phyloP scores from a whole-genome alignment of 2,113 vertebrate genomes.

The Lamprologus sp. region DNA sequence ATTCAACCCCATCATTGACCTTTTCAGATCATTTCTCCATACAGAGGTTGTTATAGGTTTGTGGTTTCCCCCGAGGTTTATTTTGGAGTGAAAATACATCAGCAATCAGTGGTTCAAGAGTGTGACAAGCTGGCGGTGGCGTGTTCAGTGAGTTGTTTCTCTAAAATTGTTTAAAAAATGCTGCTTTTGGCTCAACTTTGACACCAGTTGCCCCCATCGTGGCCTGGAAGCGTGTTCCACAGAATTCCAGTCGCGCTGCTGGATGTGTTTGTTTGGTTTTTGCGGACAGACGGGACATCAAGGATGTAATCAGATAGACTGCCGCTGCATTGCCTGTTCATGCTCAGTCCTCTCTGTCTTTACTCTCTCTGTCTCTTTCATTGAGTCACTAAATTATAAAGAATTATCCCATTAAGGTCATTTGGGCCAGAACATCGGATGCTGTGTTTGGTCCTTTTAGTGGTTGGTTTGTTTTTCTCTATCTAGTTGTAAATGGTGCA shows the following conservation, averaged over 20 bases:
- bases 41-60: not conserved
- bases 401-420: constrained; percentile 39
- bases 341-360: not conserved
- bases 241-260: constrained; percentile 39
- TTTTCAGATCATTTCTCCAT: not conserved
- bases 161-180: not conserved
- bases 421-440: not conserved
- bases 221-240: constrained; percentile 33
- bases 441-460: constrained; percentile 13
- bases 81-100: not conserved
- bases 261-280: constrained; percentile 59
- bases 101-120: constrained; percentile 15
- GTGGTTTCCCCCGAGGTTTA: not conserved
- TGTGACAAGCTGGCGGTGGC: not conserved
- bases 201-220: not conserved
- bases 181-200: not conserved
- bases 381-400: constrained; percentile 2
- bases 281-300: constrained; percentile 19
- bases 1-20: not conserved
- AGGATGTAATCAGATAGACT: constrained; percentile 39
- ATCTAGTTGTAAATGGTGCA: not conserved
- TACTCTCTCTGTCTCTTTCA: not conserved
- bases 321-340: not conserved
- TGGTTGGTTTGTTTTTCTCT: not conserved
- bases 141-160: not conserved